A percentile compares a stretch with the other conserved stretches of the same genome.
phyloP scores from a whole-genome alignment of 2,113 vertebrate genomes.

The Columbina picui region DNA sequence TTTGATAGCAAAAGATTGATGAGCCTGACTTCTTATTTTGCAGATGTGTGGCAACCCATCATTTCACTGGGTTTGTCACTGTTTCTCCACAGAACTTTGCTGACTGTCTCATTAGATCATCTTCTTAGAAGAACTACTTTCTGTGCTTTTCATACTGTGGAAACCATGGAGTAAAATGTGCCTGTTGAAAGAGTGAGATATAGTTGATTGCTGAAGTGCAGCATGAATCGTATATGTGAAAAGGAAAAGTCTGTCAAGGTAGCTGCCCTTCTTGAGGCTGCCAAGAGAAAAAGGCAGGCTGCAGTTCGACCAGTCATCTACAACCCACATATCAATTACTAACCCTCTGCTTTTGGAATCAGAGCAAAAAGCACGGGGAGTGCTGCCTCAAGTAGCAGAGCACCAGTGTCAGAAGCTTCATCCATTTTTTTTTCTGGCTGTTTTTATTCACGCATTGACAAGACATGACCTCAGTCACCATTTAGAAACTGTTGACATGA shows the following conservation, averaged over 20 bases:
- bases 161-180: neutral
- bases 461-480: neutral
- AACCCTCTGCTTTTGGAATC: neutral
- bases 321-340: neutral
- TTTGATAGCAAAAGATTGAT: conserved; percentile 50
- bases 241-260: neutral
- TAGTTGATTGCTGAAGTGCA: neutral
- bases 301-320: neutral
- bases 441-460: neutral
- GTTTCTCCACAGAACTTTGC: neutral
- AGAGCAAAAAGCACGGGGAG: neutral
- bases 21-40: conserved; percentile 25
- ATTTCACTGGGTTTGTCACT: conserved; percentile 25
- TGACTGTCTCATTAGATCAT: neutral
- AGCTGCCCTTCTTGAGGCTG: neutral
- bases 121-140: neutral
- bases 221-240: neutral
- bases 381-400: neutral
- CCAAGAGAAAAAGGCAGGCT: neutral
- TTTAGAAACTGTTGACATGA: neutral
- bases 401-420: neutral
- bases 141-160: neutral
- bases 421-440: neutral
- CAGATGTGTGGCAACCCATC: conserved; percentile 1
- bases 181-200: neutral